Base-by-base conservation (phyloP, 2,888 invertebrate species). In the Drosophila melanosoma region DNA sequence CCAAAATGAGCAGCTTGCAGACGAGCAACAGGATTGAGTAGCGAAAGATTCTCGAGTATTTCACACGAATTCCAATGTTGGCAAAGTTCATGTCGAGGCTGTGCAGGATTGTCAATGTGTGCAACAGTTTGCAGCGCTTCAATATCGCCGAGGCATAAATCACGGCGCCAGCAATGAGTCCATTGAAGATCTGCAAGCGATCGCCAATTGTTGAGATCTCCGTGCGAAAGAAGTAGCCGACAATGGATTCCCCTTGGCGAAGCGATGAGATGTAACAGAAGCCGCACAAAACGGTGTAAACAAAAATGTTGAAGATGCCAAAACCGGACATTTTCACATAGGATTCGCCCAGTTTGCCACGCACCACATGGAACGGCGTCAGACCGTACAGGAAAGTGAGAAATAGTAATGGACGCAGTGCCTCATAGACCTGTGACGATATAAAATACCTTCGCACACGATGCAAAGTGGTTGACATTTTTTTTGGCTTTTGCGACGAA, bases 171-270 rank as follows among this genome's bases (percentile, higher is more conserved):
- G 91, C 91, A 38, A 92, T 86, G 3, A 92, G 76, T 2, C 92
- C 93, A 57, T 90, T 91, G 51, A 90, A 91, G 48, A 90, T 90
- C 73, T 93, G 92, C 74, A 93, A 58, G 0, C 90, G 91, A 77
- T 93, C 91, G 4, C 93, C 93, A 7, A 92, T 75, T 33, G 83
- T 88, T 4, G 93, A 91, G 62, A 93, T 91, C 35, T 92, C 87
- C 0, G 93, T 92, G 69, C 91, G 91, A 54, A 93, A 89, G 48
- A 93, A 92, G 57, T 92, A 92, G 1, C 92, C 92, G 17, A 92
- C 90, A 17, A 93, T 88, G 1, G 93, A 90, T 48, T 92, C 92
- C 8, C 89, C 88, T 63, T 91, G 88, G 8, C 89, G 74, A 48
- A 92, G 52, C 11, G 92, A 90, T 0, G 87, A 82, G 48, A 85